Conservation (phyloP, 2,113 vertebrate species). For the Hemiscyllium ocellatum region DNA sequence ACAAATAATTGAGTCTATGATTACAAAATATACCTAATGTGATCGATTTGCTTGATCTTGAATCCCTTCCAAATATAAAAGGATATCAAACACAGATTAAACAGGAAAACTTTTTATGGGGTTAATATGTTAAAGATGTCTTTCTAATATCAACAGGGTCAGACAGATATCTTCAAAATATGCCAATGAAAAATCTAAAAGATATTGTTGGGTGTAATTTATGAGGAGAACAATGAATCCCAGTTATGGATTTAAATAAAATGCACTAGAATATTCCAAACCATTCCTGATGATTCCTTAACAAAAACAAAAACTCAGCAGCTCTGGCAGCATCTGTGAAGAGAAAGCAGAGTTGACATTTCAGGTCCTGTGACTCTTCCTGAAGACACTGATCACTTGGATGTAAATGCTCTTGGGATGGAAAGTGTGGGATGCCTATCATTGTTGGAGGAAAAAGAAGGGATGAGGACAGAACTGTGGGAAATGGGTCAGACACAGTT, state of each 20-base stretch:
- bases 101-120: neutral
- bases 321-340: too few relatives aligned
- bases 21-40: neutral
- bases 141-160: neutral
- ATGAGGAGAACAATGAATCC: neutral
- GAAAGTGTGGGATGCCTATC: too few relatives aligned
- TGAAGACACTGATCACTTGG: too few relatives aligned
- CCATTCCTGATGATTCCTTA: neutral
- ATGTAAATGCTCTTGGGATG: too few relatives aligned
- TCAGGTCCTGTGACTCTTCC: too few relatives aligned
- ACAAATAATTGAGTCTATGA: neutral
- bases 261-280: neutral
- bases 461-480: too few relatives aligned
- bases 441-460: too few relatives aligned
- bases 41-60: neutral
- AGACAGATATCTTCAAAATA: neutral
- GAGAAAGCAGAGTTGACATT: too few relatives aligned
- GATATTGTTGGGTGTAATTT: neutral
- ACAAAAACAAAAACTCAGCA: too few relatives aligned
- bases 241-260: neutral
- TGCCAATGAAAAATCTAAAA: neutral
- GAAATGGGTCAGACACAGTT: too few relatives aligned
- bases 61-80: neutral
- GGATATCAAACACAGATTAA: neutral
- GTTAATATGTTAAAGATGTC: neutral